Percentiles rank a stretch among this genome's conserved stretches.
Evolutionary conservation across 2,888 invertebrate species (phyloP).

Genomic region (Melieria crassipennis): DNA sequence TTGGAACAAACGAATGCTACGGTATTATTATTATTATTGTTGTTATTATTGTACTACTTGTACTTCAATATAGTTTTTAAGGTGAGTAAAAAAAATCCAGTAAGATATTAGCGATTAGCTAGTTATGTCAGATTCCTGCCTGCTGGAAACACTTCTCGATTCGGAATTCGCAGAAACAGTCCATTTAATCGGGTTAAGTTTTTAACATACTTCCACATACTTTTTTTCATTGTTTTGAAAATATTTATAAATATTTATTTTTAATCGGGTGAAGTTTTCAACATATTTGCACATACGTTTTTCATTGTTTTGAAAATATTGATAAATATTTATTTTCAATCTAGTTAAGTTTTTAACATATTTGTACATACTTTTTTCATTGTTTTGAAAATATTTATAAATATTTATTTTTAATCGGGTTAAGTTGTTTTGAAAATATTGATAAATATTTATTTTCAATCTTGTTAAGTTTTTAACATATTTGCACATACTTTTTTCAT

Average conservation of each 20-base stretch:
- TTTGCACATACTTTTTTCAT: not conserved
- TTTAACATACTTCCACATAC: too few species aligned
- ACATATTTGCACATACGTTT: not conserved
- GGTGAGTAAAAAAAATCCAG: too few species aligned
- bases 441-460: not conserved
- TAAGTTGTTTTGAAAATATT: not conserved
- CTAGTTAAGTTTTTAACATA: not conserved
- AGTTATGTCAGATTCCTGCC: too few species aligned
- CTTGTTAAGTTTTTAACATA: not conserved
- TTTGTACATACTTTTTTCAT: not conserved
- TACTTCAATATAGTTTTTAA: too few species aligned
- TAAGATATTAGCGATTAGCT: too few species aligned
- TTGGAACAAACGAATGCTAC: too few species aligned
- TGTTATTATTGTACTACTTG: too few species aligned
- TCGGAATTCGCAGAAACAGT: too few species aligned
- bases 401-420: not conserved
- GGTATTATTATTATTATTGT: too few species aligned
- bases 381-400: not conserved
- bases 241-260: not conserved
- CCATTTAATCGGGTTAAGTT: too few species aligned
- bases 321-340: not conserved
- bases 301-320: too few species aligned
- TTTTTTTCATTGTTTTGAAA: slow-evolving; percentile 5
- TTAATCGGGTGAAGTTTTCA: not conserved
- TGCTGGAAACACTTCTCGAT: too few species aligned